Evolutionary conservation across 2,888 invertebrate species (phyloP).

Genomic region (Leptinotarsa tumamoca): DNA sequence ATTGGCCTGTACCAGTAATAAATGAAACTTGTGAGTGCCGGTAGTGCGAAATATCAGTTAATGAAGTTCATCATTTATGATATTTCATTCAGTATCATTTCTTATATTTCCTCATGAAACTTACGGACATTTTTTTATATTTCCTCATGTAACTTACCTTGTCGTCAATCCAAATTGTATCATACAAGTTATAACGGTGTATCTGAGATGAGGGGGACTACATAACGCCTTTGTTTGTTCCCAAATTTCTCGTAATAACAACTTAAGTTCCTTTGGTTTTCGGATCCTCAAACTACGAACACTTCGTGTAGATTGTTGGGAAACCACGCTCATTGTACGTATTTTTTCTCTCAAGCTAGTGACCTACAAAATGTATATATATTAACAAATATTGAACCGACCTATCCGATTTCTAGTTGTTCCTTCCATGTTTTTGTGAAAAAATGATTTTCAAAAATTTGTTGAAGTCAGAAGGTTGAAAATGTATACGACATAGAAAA

Average conservation of each 20-base stretch:
- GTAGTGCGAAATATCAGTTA: no score
- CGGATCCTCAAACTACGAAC: conserved; percentile 77
- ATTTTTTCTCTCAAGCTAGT: conserved; percentile 78
- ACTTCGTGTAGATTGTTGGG: conserved; percentile 75
- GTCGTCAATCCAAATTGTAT: conserved; percentile 88
- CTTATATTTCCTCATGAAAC: neutral
- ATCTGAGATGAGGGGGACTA: conserved; percentile 79
- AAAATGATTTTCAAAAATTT: no score
- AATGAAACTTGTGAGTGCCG: no score
- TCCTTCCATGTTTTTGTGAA: no score
- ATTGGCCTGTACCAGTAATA: no score
- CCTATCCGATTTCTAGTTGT: no score
- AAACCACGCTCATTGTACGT: conserved; percentile 74
- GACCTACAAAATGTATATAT: conserved; percentile 67
- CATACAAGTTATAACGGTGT: conserved; percentile 81
- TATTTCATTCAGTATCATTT: neutral
- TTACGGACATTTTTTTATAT: conserved; percentile 61
- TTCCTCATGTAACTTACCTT: conserved; percentile 67
- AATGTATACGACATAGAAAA: no score
- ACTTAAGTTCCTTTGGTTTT: conserved; percentile 79
- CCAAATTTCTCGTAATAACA: conserved; percentile 79
- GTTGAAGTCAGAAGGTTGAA: no score
- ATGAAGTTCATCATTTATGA: no score
- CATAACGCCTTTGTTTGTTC: conserved; percentile 80
- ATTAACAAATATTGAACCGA: no score